These are phyloP conservation scores for Oreonectes daqikongensis DNA, from an alignment of 2,797 vertebrate species.

Conservation along the genomic window DNA sequence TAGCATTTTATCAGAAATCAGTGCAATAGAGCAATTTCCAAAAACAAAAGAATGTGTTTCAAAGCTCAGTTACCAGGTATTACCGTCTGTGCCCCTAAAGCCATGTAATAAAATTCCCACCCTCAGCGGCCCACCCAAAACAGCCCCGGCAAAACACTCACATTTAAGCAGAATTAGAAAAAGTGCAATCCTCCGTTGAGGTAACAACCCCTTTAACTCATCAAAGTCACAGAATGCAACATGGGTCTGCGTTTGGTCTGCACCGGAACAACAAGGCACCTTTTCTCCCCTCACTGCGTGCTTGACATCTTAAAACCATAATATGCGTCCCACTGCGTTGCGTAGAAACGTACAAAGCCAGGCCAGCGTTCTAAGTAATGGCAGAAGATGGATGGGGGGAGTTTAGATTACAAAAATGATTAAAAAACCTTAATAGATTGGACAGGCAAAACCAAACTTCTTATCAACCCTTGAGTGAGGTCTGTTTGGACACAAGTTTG, in stretches of 20 bases:
- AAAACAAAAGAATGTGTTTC: slow-evolving; percentile 62
- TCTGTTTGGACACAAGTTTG: slow-evolving; percentile 44
- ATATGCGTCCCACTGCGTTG: not conserved
- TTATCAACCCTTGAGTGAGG: slow-evolving; percentile 51
- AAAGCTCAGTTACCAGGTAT: slow-evolving; percentile 62
- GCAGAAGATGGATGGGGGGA: slow-evolving; percentile 49
- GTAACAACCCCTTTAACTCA: slow-evolving; percentile 67
- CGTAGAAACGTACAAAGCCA: slow-evolving; percentile 14
- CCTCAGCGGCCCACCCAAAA: slow-evolving; percentile 22
- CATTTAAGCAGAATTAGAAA: slow-evolving; percentile 76
- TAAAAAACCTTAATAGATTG: slow-evolving; percentile 46
- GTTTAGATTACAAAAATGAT: slow-evolving; percentile 48
- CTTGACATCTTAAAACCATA: slow-evolving; percentile 3
- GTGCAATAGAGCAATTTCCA: slow-evolving; percentile 77
- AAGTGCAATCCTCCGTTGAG: slow-evolving; percentile 75
- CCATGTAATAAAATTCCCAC: not conserved
- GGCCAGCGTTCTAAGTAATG: not conserved
- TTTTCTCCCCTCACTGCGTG: slow-evolving; percentile 38
- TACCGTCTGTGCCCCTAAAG: slow-evolving; percentile 57
- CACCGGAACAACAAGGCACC: slow-evolving; percentile 66
- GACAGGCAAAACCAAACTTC: slow-evolving; percentile 41
- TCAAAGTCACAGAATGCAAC: slow-evolving; percentile 65
- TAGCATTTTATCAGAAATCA: slow-evolving; percentile 67
- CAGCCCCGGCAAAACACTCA: slow-evolving; percentile 66
- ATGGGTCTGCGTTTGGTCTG: slow-evolving; percentile 79